Conservation (phyloP, 2,888 invertebrate genomes). For the Drosophila barbarae region DNA sequence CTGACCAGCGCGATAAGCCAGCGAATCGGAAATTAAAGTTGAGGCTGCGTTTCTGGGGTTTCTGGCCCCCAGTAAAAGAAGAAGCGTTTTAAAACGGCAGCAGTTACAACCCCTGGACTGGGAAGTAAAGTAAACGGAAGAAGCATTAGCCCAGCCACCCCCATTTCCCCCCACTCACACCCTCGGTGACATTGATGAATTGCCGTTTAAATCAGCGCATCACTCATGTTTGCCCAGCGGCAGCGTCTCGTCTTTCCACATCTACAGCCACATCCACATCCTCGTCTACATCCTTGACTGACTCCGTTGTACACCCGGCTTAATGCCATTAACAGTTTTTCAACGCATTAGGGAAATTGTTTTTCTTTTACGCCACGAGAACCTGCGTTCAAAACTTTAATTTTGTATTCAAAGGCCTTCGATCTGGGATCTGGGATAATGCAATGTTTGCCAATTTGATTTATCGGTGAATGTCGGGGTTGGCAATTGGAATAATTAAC, state of each 20-base stretch:
- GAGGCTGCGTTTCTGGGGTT: constrained; percentile 45
- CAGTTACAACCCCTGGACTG: constrained; percentile 32
- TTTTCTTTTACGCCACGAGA: constrained; percentile 43
- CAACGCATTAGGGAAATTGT: constrained; percentile 73
- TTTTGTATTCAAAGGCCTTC: constrained; percentile 57
- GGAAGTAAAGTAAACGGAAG: constrained; percentile 34
- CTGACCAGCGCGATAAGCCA: constrained; percentile 62
- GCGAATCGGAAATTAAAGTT: constrained; percentile 73
- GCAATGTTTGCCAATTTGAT: constrained; percentile 64
- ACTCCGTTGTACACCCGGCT: constrained; percentile 40
- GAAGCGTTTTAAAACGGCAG: constrained; percentile 54
- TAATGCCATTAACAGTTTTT: constrained; percentile 73
- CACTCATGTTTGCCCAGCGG: constrained; percentile 72
- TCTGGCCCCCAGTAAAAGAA: constrained; percentile 2
- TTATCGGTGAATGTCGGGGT: constrained; percentile 39
- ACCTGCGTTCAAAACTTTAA: constrained; percentile 52
- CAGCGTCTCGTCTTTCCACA: constrained; percentile 62
- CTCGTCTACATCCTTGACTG: constrained; percentile 50
- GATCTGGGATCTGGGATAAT: constrained; percentile 40
- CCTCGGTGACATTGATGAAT: constrained; percentile 78
- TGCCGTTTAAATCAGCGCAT: constrained; percentile 79
- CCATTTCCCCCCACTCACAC: constrained; percentile 2
- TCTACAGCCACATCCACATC: constrained; percentile 22
- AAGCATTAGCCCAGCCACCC: constrained; percentile 27
- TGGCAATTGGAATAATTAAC: constrained; percentile 58